Evolutionary conservation across 2,888 invertebrate genomes (phyloP).

Genomic region (Aphidoletes aphidimyza): DNA sequence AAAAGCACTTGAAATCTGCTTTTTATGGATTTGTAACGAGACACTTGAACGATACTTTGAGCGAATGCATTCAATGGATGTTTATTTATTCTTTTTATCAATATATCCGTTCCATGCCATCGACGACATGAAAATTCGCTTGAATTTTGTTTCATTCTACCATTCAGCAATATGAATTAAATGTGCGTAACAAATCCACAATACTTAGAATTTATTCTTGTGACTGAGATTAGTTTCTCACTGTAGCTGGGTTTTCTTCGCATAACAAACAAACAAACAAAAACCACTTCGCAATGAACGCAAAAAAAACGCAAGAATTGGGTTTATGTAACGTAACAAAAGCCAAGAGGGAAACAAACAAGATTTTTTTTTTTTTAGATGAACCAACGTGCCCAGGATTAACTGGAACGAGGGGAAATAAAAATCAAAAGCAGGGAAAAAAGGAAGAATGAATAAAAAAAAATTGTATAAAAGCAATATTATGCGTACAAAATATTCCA

Average conservation of each 20-base stretch:
- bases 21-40: not conserved
- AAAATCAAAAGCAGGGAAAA: not conserved
- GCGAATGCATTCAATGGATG: conserved; percentile 1
- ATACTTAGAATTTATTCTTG: not conserved
- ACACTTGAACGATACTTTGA: conserved; percentile 23
- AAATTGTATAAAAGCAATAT: too few species aligned
- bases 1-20: not conserved
- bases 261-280: not conserved
- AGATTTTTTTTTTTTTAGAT: not conserved
- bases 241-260: not conserved
- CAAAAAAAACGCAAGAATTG: not conserved
- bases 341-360: not conserved
- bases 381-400: not conserved
- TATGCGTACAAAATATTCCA: conserved; percentile 18
- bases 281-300: not conserved
- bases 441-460: not conserved
- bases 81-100: conserved; percentile 8
- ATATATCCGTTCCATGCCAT: not conserved
- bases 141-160: not conserved
- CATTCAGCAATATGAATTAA: not conserved
- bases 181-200: not conserved
- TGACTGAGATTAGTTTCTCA: not conserved
- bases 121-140: not conserved
- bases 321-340: conserved; percentile 31
- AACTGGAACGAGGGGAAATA: not conserved